phyloP scores from a whole-genome alignment of 92 coral and sea anemone genomes.

The Nematostella vectensis region DNA sequence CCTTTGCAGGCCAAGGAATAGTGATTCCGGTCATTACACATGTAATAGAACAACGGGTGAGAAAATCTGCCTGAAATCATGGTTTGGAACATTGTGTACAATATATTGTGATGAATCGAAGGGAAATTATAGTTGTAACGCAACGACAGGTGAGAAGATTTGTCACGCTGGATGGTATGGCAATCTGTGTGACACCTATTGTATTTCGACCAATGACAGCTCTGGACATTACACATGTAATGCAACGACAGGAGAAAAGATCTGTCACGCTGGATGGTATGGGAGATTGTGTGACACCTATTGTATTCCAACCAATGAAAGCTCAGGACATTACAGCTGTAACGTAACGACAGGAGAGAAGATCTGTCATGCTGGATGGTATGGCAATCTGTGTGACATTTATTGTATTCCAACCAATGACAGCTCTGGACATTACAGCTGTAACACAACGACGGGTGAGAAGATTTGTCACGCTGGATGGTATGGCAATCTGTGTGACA shows the following conservation, averaged over 20 bases:
- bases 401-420: conserved; percentile 35
- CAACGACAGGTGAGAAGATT: conserved; percentile 32
- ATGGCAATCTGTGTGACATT: conserved; percentile 29
- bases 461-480: conserved; percentile 13
- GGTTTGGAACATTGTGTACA: conserved; percentile 31
- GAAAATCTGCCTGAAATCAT: conserved; percentile 30
- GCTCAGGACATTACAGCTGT: conserved; percentile 58
- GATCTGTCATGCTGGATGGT: conserved; percentile 48
- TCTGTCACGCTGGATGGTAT: conserved; percentile 32
- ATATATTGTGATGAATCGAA: conserved; percentile 26
- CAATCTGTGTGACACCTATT: conserved; percentile 5
- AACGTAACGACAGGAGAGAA: conserved; percentile 33
- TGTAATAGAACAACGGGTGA: conserved; percentile 24
- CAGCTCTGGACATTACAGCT: conserved; percentile 55
- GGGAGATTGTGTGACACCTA: conserved; percentile 44
- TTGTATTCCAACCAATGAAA: conserved; percentile 37
- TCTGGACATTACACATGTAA: conserved; percentile 16
- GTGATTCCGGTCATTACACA: conserved; percentile 33
- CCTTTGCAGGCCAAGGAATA: conserved; percentile 31
- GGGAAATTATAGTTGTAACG: conserved; percentile 47
- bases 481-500: conserved; percentile 16
- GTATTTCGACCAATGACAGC: conserved; percentile 5
- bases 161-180: conserved; percentile 22
- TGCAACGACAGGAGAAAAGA: conserved; percentile 17
- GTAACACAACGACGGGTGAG: conserved; percentile 43